These are phyloP conservation scores for Tholera decimalis DNA, from an alignment of 2,888 invertebrate genomes.

Conservation along the genomic window DNA sequence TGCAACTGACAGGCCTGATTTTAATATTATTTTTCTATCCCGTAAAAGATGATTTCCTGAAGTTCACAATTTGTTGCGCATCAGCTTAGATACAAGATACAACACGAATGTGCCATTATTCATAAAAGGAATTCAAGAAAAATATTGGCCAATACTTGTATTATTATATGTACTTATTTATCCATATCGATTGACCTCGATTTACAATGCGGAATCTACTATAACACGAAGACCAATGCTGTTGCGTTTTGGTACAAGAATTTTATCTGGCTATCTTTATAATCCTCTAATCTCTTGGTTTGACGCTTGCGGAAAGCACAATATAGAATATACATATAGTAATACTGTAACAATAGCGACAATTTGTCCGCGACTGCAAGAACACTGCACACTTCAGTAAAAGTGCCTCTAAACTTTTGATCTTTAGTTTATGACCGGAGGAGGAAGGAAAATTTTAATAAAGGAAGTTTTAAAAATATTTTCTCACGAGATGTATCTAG, in stretches of 20 bases:
- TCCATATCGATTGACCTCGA: constrained; percentile 29
- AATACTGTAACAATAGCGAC: constrained; percentile 30
- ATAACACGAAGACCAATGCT: constrained; percentile 19
- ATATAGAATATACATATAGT: constrained; percentile 28
- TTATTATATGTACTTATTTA: constrained; percentile 10
- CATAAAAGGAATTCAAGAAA: too few species aligned
- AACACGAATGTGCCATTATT: background rate
- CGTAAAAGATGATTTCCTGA: too few species aligned
- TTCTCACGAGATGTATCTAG: constrained; percentile 37
- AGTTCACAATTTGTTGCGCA: background rate
- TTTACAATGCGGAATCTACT: constrained; percentile 22
- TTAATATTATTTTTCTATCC: constrained; percentile 33
- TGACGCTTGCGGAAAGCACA: constrained; percentile 21
- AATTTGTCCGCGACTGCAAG: constrained; percentile 28
- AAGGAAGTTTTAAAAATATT: constrained; percentile 51
- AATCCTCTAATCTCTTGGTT: constrained; percentile 51
- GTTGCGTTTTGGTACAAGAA: constrained; percentile 43
- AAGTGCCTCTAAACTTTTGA: constrained; percentile 19
- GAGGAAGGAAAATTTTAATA: constrained; percentile 35
- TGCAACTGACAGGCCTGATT: constrained; percentile 16
- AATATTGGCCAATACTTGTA: constrained; percentile 1
- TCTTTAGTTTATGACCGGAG: constrained; percentile 17
- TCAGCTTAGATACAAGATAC: constrained; percentile 2
- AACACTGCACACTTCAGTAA: constrained; percentile 31
- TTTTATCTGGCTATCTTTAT: constrained; percentile 50